These are phyloP conservation scores for Tyrannus savana DNA, from an alignment of 2,113 vertebrate species.

Conservation along the genomic window DNA sequence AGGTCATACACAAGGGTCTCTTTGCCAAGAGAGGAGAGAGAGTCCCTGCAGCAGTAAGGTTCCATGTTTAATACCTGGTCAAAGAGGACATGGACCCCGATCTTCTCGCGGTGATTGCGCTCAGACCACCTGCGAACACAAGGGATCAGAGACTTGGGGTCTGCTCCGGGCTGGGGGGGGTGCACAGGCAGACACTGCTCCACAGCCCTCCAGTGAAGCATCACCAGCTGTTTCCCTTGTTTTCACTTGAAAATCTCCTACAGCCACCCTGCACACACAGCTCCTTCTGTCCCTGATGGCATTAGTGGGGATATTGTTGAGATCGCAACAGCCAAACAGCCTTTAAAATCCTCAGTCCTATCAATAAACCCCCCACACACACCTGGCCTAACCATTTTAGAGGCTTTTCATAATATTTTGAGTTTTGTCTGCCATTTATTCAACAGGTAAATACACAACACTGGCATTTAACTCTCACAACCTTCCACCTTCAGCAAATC, in stretches of 20 bases:
- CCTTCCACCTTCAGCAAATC: background rate
- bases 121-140: constrained; percentile 91
- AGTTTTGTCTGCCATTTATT: background rate
- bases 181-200: background rate
- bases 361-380: background rate
- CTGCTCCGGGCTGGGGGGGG: background rate
- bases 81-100: constrained; percentile 97
- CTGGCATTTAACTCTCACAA: background rate
- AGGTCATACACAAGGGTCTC: constrained; percentile 95
- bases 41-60: constrained; percentile 95
- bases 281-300: background rate
- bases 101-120: constrained; percentile 99
- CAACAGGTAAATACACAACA: background rate
- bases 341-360: background rate
- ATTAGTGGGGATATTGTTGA: too few species aligned
- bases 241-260: background rate
- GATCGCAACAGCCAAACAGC: background rate
- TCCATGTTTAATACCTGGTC: constrained; percentile 98
- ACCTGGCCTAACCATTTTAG: background rate
- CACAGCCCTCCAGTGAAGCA: background rate
- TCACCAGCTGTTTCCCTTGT: background rate
- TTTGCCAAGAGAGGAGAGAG: constrained; percentile 85
- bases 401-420: background rate
- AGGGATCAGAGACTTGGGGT: background rate
- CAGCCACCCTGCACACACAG: background rate